Percentiles rank a stretch among this genome's conserved stretches.
Conservation (phyloP, 1,140 invertebrate genomes). For the Diorhabda carinulata region DNA sequence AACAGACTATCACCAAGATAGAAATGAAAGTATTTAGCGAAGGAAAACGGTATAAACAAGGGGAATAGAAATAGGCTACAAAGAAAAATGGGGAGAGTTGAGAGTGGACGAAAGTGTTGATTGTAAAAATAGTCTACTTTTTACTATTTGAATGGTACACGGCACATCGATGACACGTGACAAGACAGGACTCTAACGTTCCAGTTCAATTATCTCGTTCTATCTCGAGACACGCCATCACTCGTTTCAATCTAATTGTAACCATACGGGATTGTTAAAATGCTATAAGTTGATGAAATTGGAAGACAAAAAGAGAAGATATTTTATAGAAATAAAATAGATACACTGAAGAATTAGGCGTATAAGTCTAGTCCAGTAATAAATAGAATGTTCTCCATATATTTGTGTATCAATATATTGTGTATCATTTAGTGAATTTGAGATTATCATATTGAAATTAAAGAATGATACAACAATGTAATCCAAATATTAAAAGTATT, state of each 20-base stretch:
- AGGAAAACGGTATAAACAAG: not conserved
- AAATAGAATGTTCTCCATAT: too few species aligned
- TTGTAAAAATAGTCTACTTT: not conserved
- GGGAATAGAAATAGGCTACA: not conserved
- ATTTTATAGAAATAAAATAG: too few species aligned
- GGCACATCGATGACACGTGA: not conserved
- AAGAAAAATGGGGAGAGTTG: not conserved
- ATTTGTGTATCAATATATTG: too few species aligned
- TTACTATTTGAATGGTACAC: not conserved
- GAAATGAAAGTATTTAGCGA: constrained; percentile 8
- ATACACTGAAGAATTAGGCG: too few species aligned
- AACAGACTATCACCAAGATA: constrained; percentile 8
- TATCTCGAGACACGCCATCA: not conserved
- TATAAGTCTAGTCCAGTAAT: too few species aligned
- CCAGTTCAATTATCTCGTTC: not conserved
- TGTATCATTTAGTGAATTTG: too few species aligned
- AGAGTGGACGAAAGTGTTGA: not conserved
- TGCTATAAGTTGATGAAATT: not conserved
- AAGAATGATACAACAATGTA: too few species aligned
- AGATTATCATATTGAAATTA: too few species aligned
- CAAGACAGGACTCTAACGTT: not conserved
- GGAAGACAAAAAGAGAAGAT: too few species aligned
- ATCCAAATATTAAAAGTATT: too few species aligned
- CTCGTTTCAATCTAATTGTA: not conserved
- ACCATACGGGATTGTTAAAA: not conserved